Percentiles rank a stretch among this genome's conserved stretches.
These are phyloP conservation scores for Sphaerodactylus townsendi DNA, from an alignment of 2,113 vertebrate species.

Conservation along the genomic window DNA sequence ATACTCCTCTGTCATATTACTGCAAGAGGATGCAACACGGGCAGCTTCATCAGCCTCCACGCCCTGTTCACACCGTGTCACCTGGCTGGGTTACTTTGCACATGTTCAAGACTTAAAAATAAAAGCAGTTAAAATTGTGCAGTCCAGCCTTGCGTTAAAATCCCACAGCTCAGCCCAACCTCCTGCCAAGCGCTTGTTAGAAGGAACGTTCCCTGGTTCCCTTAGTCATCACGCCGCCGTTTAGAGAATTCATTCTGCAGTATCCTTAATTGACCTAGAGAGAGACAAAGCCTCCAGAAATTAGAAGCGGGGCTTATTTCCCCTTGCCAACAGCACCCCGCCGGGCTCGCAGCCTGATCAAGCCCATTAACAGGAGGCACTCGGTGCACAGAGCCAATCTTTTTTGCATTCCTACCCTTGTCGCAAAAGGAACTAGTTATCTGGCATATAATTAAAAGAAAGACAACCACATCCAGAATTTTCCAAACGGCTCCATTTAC, in stretches of 20 bases:
- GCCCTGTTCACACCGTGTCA: background rate
- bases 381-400: background rate
- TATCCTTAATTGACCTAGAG: slow-evolving; percentile 9
- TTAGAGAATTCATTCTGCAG: background rate
- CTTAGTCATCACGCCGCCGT: rapidly evolving
- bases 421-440: background rate
- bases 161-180: background rate
- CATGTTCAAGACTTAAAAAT: background rate
- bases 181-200: background rate
- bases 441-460: background rate
- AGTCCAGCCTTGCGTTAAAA: background rate
- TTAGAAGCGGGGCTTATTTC: slow-evolving; percentile 15
- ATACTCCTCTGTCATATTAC: background rate
- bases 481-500: background rate
- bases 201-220: background rate
- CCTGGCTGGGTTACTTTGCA: background rate
- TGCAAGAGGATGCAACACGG: background rate
- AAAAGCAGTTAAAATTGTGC: background rate
- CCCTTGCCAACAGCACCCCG: slow-evolving; percentile 20
- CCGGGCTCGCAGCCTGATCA: slow-evolving; percentile 7
- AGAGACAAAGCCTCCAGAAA: background rate
- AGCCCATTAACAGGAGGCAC: background rate
- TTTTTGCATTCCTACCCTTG: slow-evolving; percentile 1
- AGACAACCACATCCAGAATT: background rate
- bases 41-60: background rate